Conservation (phyloP, 2,888 invertebrate species). For the Geophilus truncorum region DNA sequence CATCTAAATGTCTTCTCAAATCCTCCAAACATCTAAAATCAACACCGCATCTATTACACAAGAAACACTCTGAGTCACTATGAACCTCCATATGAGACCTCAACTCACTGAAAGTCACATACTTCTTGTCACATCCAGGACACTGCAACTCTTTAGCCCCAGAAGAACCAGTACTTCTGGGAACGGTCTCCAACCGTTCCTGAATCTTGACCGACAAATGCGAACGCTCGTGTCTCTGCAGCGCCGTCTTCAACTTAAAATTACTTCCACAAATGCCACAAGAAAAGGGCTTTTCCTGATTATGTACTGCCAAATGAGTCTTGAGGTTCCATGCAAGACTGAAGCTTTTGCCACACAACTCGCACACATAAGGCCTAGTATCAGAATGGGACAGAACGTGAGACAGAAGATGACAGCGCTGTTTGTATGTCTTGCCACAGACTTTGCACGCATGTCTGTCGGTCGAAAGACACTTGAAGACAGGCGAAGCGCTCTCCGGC, state of each 20-base stretch:
- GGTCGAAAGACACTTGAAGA: neutral
- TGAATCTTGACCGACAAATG: neutral
- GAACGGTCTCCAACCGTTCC: neutral
- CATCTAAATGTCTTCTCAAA: neutral
- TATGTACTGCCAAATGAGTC: conserved; percentile 30
- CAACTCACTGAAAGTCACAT: neutral
- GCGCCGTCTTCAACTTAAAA: conserved; percentile 29
- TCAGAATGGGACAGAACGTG: conserved; percentile 32
- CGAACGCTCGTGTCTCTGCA: conserved; percentile 29
- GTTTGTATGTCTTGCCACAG: conserved; percentile 31
- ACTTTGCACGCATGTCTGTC: conserved; percentile 27
- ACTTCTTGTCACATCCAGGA: neutral
- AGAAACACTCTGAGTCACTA: neutral
- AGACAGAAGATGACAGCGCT: conserved; percentile 23
- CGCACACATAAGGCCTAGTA: conserved; percentile 20
- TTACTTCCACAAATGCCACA: conserved; percentile 28
- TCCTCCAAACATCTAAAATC: neutral
- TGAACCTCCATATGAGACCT: neutral
- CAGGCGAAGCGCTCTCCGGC: neutral
- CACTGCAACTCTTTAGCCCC: neutral
- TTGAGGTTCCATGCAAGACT: conserved; percentile 31
- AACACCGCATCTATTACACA: neutral
- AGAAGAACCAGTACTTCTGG: neutral
- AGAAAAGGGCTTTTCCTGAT: conserved; percentile 30
- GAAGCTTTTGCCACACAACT: conserved; percentile 28